These are phyloP conservation scores for Catostylus mosaicus DNA, from an alignment of 30 jellyfish, hydroid and myxozoan genomes.

Conservation along the genomic window DNA sequence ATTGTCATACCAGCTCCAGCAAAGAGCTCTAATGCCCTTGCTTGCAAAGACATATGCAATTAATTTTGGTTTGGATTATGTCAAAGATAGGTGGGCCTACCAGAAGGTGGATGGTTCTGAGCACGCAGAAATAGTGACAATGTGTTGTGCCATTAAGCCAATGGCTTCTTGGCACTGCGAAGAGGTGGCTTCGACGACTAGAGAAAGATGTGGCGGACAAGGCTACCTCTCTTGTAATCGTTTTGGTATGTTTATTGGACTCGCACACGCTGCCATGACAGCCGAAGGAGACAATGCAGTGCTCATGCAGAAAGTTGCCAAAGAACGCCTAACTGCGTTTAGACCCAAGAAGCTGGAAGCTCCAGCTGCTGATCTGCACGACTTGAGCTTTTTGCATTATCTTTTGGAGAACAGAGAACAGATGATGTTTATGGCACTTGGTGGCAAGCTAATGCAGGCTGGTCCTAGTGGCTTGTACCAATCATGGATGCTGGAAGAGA, in stretches of 20 bases:
- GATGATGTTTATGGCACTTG: conserved; percentile 66
- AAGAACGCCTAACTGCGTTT: conserved; percentile 80
- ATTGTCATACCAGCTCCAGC: conserved; percentile 87
- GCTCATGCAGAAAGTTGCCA: conserved; percentile 93
- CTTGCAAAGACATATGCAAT: conserved; percentile 85
- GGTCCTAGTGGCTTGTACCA: conserved; percentile 76
- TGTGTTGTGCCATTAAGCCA: conserved; percentile 97
- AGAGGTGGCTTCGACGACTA: conserved; percentile 82
- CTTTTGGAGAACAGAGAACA: conserved; percentile 85
- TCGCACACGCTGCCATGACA: conserved; percentile 93
- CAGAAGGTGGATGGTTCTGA: conserved; percentile 88
- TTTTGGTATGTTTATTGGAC: conserved; percentile 79
- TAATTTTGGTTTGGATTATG: conserved; percentile 81
- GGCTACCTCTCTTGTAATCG: conserved; percentile 90
- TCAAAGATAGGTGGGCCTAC: conserved; percentile 90
- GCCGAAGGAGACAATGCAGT: conserved; percentile 96
- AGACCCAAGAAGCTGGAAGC: conserved; percentile 58
- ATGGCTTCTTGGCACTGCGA: conserved; percentile 94
- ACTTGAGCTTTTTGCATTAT: conserved; percentile 72
- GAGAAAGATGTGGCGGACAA: conserved; percentile 96
- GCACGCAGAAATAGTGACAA: conserved; percentile 85
- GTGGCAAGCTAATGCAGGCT: conserved; percentile 74
- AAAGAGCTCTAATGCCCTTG: conserved; percentile 85
- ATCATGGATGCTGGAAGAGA: conserved; percentile 89
- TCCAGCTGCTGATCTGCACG: conserved; percentile 63